Base-by-base conservation (phyloP, 2,113 vertebrate species). In the Lichenostomus cassidix region DNA sequence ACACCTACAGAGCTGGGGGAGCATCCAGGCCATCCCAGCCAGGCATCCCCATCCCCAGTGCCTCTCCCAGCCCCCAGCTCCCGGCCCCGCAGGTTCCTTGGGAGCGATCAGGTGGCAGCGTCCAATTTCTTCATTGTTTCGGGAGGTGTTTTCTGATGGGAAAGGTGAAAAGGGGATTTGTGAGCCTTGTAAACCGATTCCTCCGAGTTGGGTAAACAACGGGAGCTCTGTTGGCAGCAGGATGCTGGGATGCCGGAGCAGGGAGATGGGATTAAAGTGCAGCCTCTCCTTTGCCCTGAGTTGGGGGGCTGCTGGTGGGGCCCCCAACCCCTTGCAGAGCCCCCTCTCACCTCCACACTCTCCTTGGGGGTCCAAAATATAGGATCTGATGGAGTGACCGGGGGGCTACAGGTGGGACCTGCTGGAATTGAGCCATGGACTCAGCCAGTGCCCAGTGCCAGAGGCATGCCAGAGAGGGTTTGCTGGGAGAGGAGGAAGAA, bases 141-240 rank as follows among this genome's bases (percentile, higher is more conserved):
- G 3, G 91, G 96, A 97, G 97, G 97, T 97, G 97, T 98, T 97
- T 97, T 97, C 96, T 97, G 97, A 97, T 98, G 97, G 97, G 97
- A 98, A 97, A 98, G 97, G 97, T 97, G 97, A 97, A 98, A 98
- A 97, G 97, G 97, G 96, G 83, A 97, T 97, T 97, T 97, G 97
- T 95, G 96, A 96, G 96, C 93, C 97, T 94, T 97, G 97, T 96
- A 98, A 97, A 97, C 70, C 28, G 94, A 98, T 92, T 97, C 97
- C 96, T 96, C 91, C 3, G 50, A 95, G 97, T 97, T 97, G 97
- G 96, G 97, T 97, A 98, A 97, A 97, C 97, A 97, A 96, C 93
- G 95, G 94, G 91, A 93, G 96, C 96, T 97, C 95, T 97, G 96
- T 97, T 98, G 95, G 96, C 95, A 90, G 90, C 56, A 2, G 92